Conservation (phyloP, 2,113 vertebrate genomes). For the Callaeas wilsoni region DNA sequence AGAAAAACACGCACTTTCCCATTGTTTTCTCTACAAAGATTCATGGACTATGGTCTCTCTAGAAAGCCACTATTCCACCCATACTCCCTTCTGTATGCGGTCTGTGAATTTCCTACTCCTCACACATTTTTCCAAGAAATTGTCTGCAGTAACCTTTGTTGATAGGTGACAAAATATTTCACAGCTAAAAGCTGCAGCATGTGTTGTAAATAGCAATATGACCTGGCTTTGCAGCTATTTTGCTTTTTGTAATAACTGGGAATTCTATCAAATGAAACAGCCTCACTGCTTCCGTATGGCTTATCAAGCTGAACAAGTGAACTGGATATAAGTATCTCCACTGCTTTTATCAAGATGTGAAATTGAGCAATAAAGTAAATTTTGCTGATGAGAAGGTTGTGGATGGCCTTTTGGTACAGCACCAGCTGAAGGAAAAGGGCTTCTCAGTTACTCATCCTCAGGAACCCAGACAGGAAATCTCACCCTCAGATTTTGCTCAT, state of each 20-base stretch:
- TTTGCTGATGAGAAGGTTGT: not conserved
- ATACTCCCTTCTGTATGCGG: not conserved
- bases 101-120: not conserved
- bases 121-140: not conserved
- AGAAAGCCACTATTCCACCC: not conserved
- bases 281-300: not conserved
- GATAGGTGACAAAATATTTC: slow-evolving; percentile 49
- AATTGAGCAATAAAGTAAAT: slow-evolving; percentile 17
- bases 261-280: slow-evolving; percentile 2
- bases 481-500: not conserved
- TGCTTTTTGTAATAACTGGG: not conserved
- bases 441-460: not conserved
- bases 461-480: not conserved
- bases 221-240: not conserved
- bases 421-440: not conserved
- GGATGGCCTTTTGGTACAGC: not conserved
- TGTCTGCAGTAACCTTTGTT: slow-evolving; percentile 33
- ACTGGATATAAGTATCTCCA: not conserved
- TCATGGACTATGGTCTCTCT: not conserved
- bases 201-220: slow-evolving; percentile 2
- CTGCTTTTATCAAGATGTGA: not conserved
- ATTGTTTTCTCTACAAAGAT: not conserved
- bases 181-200: not conserved
- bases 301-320: not conserved
- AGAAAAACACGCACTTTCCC: not conserved